Evolutionary conservation across 2,113 vertebrate species (phyloP).

Genomic region (Oncorhynchus clarkii): DNA sequence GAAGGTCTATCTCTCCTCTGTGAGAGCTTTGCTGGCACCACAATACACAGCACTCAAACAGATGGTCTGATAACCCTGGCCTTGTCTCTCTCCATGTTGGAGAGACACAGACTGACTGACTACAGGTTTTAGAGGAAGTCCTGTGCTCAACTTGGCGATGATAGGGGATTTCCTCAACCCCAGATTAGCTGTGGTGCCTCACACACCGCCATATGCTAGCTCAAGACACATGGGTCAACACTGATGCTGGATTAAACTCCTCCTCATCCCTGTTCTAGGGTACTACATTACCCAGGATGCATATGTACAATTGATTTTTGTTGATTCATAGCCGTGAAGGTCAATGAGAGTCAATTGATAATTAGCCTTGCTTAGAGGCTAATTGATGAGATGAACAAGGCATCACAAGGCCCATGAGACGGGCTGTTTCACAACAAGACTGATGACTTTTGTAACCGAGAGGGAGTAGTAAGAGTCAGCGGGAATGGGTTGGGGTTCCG

Average conservation of each 20-base stretch:
- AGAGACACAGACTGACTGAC: not conserved
- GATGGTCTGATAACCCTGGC: slow-evolving; percentile 18
- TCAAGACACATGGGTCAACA: slow-evolving; percentile 15
- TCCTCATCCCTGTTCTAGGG: not conserved
- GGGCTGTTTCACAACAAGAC: too few species aligned
- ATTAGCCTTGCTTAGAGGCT: too few species aligned
- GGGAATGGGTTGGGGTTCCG: slow-evolving; percentile 51
- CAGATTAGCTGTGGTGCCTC: slow-evolving; percentile 18
- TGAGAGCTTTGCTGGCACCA: not conserved
- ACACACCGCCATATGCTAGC: slow-evolving; percentile 1
- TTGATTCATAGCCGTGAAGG: too few species aligned
- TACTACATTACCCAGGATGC: too few species aligned
- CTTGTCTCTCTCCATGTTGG: slow-evolving; percentile 6
- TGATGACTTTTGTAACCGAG: not conserved
- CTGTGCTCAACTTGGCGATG: slow-evolving; percentile 22
- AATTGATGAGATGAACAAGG: too few species aligned
- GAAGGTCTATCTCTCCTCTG: not conserved
- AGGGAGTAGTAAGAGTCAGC: slow-evolving; percentile 62
- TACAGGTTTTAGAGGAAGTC: not conserved
- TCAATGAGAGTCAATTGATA: too few species aligned
- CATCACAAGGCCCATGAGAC: too few species aligned
- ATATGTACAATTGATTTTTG: too few species aligned
- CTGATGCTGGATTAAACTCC: not conserved
- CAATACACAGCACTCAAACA: slow-evolving; percentile 5
- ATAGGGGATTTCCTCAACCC: slow-evolving; percentile 20